phyloP scores from a whole-genome alignment of 2,113 vertebrate species.

The Gymnorhina tibicen region DNA sequence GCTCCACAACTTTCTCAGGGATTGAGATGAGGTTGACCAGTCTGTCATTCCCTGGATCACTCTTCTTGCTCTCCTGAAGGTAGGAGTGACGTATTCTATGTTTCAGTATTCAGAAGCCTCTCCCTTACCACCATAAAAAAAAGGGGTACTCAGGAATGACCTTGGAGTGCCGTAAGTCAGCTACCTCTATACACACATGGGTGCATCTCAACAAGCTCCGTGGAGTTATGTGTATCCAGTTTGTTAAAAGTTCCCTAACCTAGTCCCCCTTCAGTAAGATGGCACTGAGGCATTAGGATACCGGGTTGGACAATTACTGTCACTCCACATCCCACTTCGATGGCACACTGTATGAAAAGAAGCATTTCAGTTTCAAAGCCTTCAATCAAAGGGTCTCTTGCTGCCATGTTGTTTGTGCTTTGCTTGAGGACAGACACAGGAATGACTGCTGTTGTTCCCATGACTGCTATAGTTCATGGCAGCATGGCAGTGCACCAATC shows the following conservation, averaged over 20 bases:
- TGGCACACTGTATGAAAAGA: not conserved
- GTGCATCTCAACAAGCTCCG: not conserved
- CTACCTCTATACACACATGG: not conserved
- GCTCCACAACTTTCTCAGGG: not conserved
- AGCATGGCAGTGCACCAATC: not conserved
- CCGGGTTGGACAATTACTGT: not conserved
- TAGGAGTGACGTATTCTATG: not conserved
- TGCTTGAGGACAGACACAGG: not conserved
- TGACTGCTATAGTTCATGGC: no score
- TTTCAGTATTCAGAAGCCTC: not conserved
- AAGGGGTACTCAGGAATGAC: not conserved
- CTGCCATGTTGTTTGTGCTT: not conserved
- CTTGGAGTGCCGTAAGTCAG: not conserved
- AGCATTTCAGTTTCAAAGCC: not conserved
- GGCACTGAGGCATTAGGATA: not conserved
- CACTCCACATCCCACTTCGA: not conserved
- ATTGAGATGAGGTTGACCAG: not conserved
- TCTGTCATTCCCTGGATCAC: not conserved
- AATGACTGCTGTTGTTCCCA: not conserved
- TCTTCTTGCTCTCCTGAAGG: not conserved
- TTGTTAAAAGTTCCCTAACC: not conserved
- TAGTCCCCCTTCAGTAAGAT: not conserved
- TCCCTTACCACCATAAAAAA: not conserved
- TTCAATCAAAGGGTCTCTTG: not conserved
- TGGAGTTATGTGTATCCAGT: rapidly evolving